A percentile compares a stretch with the other conserved stretches of the same genome.
Evolutionary conservation across 2,113 vertebrate species (phyloP).

Genomic region (Azemiops feae): DNA sequence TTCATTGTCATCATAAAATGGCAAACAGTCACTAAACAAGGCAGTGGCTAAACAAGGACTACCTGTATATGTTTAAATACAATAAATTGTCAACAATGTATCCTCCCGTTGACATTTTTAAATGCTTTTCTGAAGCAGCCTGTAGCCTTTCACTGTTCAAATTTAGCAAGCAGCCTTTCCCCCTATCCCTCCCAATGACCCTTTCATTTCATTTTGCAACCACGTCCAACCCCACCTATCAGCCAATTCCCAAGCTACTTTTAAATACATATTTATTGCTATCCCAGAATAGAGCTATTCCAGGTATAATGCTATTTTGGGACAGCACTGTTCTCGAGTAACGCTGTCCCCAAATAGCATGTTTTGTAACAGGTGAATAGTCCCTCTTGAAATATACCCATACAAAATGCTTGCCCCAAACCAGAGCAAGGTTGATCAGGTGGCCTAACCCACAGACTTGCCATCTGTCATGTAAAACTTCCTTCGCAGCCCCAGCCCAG

Average conservation of each 20-base stretch:
- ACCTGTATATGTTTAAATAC: not conserved
- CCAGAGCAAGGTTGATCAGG: not conserved
- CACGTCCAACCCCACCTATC: not conserved
- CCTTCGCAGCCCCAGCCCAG: not conserved
- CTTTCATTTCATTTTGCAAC: not conserved
- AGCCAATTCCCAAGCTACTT: not conserved
- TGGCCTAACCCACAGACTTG: not conserved
- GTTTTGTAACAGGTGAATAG: not conserved
- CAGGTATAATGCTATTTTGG: not conserved
- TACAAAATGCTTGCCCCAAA: not conserved
- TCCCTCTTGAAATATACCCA: not conserved
- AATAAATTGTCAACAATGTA: not conserved
- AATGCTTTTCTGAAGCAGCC: not conserved
- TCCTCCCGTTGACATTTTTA: not conserved
- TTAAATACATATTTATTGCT: not conserved
- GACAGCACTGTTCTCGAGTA: not conserved
- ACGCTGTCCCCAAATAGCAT: not conserved
- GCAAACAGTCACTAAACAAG: not conserved
- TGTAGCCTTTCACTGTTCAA: not conserved
- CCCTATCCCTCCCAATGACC: not conserved
- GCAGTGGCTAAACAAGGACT: not conserved
- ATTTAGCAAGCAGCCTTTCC: not conserved
- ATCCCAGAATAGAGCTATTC: not conserved
- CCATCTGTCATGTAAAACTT: not conserved
- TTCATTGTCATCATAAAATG: not conserved